A percentile compares a stretch with the other conserved stretches of the same genome.
Conservation (phyloP, 1,140 invertebrate genomes). For the Chelonus insularis region DNA sequence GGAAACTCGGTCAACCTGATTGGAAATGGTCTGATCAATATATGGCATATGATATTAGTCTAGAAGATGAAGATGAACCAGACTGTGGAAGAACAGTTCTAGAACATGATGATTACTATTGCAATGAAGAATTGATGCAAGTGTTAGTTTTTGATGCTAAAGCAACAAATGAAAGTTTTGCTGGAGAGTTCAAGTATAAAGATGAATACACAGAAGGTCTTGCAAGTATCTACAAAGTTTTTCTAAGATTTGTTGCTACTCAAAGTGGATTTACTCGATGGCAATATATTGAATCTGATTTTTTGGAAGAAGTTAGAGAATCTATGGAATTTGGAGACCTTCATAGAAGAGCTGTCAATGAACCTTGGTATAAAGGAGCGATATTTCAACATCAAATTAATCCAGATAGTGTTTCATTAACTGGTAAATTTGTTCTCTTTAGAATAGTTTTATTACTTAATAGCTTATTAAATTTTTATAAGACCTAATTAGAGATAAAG, state of each 20-base stretch:
- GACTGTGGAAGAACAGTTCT: slow-evolving; percentile 67
- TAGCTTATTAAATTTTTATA: too few relatives aligned
- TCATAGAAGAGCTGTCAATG: slow-evolving; percentile 81
- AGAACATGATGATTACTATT: slow-evolving; percentile 74
- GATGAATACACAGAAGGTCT: slow-evolving; percentile 57
- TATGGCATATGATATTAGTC: slow-evolving; percentile 36
- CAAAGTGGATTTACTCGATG: slow-evolving; percentile 86
- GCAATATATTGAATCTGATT: slow-evolving; percentile 64
- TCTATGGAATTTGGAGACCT: slow-evolving; percentile 76
- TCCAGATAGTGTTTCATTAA: slow-evolving; percentile 60
- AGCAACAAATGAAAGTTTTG: slow-evolving; percentile 73
- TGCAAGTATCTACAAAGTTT: slow-evolving; percentile 68
- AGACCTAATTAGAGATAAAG: too few relatives aligned
- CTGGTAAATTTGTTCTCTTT: slow-evolving; percentile 43
- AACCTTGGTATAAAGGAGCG: slow-evolving; percentile 90
- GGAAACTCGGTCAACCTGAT: slow-evolving; percentile 61
- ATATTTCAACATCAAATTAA: slow-evolving; percentile 82
- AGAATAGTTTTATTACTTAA: not conserved
- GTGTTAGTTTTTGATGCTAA: slow-evolving; percentile 86
- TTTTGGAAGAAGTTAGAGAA: slow-evolving; percentile 29
- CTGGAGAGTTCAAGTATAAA: slow-evolving; percentile 63
- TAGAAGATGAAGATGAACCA: slow-evolving; percentile 27
- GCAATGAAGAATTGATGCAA: slow-evolving; percentile 83
- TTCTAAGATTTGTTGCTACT: slow-evolving; percentile 80
- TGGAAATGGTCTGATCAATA: slow-evolving; percentile 67